Evolutionary conservation across 2,888 invertebrate species (phyloP), one percentile per base, ranked within the genome.

Genomic region (Sinotaia quadrata): DNA sequence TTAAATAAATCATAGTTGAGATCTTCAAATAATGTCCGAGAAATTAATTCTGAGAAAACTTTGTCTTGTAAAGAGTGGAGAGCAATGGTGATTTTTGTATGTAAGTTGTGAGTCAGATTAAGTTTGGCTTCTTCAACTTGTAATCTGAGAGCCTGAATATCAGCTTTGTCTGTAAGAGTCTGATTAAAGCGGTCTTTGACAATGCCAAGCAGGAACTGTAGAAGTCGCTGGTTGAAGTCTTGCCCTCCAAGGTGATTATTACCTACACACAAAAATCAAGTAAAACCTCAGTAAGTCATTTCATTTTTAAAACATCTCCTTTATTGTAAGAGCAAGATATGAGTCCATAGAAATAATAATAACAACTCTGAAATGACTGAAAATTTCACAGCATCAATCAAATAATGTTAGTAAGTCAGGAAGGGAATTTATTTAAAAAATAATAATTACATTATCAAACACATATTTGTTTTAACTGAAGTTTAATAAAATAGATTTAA

Each of bases 211-310:
- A 90, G 60, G 72, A 87, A 81, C 15, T 82, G 73, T 67, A 89
- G 81, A 18, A 90, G 79, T 31, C 89, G 80, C 70, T 89, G 87
- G 75, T 90, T 90, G 81, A 90, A 90, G 75, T 90, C 90, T 73
- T 90, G 90, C 3, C 90, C 90, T 18, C 90, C 90, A 3, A 90
- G 81, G 60, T 88, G 87, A 77, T 90, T 90, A 78, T 90, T 90
- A 51, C 89, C 87, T 85, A 74, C 10, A 77, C 67, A 34, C n/a
- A 47, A 24, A 21, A 24, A 47, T n/a, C n/a, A n/a, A n/a, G n/a
- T n/a, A 18, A 4, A 54, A 34, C 41, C n/a, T n/a, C n/a, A n/a
- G n/a, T n/a, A n/a, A n/a, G n/a, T n/a, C n/a, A n/a, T n/a, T n/a
- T n/a, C n/a, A n/a, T n/a, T n/a, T n/a, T n/a, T n/a, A n/a, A n/a